Evolutionary conservation across 1,140 invertebrate genomes (phyloP), one percentile per base, ranked within the genome.

Genomic region (Heterodera carotae): DNA sequence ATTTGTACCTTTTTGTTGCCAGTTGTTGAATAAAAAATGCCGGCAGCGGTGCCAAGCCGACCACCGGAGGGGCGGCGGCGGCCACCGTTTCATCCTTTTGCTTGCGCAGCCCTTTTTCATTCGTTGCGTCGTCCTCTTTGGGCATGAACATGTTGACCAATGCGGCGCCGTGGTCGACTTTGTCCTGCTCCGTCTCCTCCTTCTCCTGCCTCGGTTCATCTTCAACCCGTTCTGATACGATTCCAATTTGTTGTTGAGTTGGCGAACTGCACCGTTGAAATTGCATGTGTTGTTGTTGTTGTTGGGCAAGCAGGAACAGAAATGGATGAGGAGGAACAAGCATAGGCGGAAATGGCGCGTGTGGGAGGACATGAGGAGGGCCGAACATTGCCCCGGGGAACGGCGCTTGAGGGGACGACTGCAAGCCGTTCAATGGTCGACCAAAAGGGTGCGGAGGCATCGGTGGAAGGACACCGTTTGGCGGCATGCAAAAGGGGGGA

Each of bases 1-100:
- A 56, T 22, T 56, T 15, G 48, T 22, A 56, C 48, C 33, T 62
- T 62, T 62, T 74, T 10, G 72, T 56, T 10, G 72, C 72, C 10
- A 74, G 25, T 34, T 74, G 43, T 74, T 74, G 72, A 25, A 74
- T 74, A 36, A 74, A 74, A 62, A 74, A 74, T 62, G 72, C 48
- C 36, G 72, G 72, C 64, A 74, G 29, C 62, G 62, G 62, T 29
- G 62, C 33, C 62, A 66, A 66, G 15, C 62, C 62, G 15, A 66
- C 62, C 48, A 34, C n/a, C 22, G 62, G 25, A 7, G n/a, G n/a
- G n/a, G n/a, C n/a, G n/a, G n/a, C n/a, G n/a, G 62, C 48, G 15
- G 62, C 1, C 1, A 4, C 62, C 29, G 27, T 66, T 6, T 66
- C 62, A 3, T 66, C 62, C 25, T 31, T 66, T 22, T n/a, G n/a